Evolutionary conservation across 2,797 vertebrate species (phyloP).

Genomic region (Myotis myotis): DNA sequence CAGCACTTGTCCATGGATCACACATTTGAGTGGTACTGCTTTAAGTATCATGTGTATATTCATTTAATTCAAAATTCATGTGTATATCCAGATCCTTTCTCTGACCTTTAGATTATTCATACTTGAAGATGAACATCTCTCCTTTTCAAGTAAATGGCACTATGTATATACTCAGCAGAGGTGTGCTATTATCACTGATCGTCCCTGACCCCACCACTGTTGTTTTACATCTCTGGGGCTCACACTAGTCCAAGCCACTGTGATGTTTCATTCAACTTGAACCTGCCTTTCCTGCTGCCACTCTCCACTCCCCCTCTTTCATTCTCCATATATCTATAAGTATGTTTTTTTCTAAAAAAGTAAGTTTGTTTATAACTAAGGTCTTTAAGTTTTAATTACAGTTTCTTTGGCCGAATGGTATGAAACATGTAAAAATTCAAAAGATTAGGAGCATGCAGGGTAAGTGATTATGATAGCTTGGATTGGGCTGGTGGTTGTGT

Average conservation of each 20-base stretch:
- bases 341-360: slow-evolving; percentile 29
- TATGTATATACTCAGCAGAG: neutral
- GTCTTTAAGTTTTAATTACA: slow-evolving; percentile 31
- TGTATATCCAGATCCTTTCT: neutral
- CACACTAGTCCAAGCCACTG: neutral
- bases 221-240: neutral
- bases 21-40: neutral
- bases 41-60: neutral
- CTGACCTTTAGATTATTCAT: slow-evolving; percentile 4
- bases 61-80: neutral
- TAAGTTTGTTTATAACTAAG: neutral
- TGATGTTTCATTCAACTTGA: neutral
- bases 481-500: neutral
- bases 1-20: neutral
- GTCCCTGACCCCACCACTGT: neutral
- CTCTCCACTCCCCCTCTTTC: neutral
- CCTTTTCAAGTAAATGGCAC: neutral
- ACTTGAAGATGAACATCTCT: neutral
- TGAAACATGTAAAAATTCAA: slow-evolving; percentile 15
- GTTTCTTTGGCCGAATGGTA: slow-evolving; percentile 26
- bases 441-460: neutral
- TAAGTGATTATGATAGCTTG: neutral
- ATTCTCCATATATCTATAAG: neutral
- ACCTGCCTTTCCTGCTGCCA: neutral
- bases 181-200: neutral